phyloP scores from a whole-genome alignment of 1,140 invertebrate genomes.

The Euwallacea similis region DNA sequence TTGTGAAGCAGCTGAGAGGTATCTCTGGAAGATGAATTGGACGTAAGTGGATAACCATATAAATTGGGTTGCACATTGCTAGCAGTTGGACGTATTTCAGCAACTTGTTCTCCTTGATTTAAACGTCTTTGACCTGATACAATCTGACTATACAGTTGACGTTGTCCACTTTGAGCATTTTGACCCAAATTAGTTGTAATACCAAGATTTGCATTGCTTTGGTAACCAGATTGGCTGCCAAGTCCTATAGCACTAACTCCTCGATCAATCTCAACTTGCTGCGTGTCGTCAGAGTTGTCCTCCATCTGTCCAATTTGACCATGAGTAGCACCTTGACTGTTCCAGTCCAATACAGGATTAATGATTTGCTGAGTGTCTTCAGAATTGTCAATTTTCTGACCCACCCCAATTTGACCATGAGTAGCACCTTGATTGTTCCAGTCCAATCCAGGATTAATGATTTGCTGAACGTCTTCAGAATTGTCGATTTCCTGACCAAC shows the following conservation, averaged over 20 bases:
- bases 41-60: too few species aligned
- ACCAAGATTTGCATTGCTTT: background rate
- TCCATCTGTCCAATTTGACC: slow-evolving; percentile 5
- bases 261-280: slow-evolving; percentile 7
- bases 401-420: background rate
- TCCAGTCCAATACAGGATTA: background rate
- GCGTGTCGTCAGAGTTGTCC: slow-evolving; percentile 12
- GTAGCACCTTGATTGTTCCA: background rate
- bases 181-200: too few species aligned
- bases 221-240: background rate
- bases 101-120: too few species aligned
- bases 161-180: too few species aligned
- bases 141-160: too few species aligned
- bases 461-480: slow-evolving; percentile 1
- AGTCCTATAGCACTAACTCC: background rate
- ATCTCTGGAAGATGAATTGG: too few species aligned
- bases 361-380: slow-evolving; percentile 8
- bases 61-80: too few species aligned
- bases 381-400: background rate
- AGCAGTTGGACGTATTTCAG: background rate
- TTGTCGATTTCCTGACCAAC: slow-evolving; percentile 6
- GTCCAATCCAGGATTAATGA: background rate
- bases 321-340: background rate
- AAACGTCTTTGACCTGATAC: too few species aligned
- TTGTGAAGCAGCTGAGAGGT: too few species aligned